Evolutionary conservation across 2,113 vertebrate genomes (phyloP).

Genomic region (Tenrec ecaudatus): DNA sequence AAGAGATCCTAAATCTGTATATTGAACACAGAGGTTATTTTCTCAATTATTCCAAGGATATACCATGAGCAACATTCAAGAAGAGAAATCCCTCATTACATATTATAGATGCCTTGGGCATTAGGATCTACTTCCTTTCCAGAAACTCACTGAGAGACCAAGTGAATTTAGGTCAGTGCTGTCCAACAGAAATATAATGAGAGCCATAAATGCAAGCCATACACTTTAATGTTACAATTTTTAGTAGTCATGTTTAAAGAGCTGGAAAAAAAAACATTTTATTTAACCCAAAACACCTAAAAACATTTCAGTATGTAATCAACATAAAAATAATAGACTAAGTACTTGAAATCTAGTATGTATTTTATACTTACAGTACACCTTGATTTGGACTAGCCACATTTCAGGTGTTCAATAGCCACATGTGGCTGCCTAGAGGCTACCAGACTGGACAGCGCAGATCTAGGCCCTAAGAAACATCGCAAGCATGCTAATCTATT

Average conservation of each 20-base stretch:
- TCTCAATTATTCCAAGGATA: conserved; percentile 14
- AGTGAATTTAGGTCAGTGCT: conserved; percentile 32
- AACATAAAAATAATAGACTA: background rate
- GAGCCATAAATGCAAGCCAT: conserved; percentile 28
- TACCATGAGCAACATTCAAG: background rate
- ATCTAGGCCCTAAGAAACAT: background rate
- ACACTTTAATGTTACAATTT: background rate
- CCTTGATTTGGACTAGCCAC: conserved; percentile 21
- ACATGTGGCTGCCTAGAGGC: background rate
- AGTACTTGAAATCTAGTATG: conserved; percentile 13
- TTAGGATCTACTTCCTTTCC: conserved; percentile 32
- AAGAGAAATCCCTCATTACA: conserved; percentile 39
- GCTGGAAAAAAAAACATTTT: background rate
- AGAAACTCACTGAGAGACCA: conserved; percentile 12
- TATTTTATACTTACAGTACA: conserved; percentile 3
- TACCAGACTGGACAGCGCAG: background rate
- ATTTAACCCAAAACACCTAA: conserved; percentile 56
- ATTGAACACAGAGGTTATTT: conserved; percentile 23
- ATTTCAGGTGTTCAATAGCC: conserved; percentile 17
- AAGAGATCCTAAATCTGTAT: conserved; percentile 22
- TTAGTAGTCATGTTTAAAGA: background rate
- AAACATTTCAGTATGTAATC: conserved; percentile 40
- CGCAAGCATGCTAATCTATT: background rate
- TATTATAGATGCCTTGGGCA: background rate
- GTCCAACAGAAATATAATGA: background rate